Base-by-base conservation (phyloP, 2,113 vertebrate species). In the Albula goreensis region DNA sequence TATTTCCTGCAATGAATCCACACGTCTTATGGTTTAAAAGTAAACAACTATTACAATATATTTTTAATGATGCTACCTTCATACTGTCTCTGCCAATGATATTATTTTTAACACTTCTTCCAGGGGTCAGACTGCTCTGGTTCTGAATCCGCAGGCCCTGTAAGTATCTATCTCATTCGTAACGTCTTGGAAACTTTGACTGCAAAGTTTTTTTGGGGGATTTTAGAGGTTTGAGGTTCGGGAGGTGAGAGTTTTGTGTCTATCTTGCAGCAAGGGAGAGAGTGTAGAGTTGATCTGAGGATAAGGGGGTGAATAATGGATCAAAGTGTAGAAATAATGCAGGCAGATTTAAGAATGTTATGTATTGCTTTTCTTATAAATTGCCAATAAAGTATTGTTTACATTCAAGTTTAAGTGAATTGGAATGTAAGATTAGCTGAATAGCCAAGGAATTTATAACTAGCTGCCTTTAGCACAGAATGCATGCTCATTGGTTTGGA, bases 51-150 rank as follows among this genome's bases (percentile, higher is more conserved):
- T 53, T 56, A 50, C 49, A 17, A 79, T 49, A 41, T 41, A 1
- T 41, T 41, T 41, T 41, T 41, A 81, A 17, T 48, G 41, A 4
- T 52, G 53, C 79, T 84, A 19, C 31, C 31, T 41, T 41, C 31
- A 41, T 60, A 56, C 25, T 87, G 31, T 52, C 70, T 13, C 5
- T 53, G 53, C 22, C 19, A n/a, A 13, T 13, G 49, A 31, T 5
- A 53, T 50, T 41, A 80, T 74, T 82, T 49, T 50, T 83, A 22
- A 49, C 15, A 81, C 52, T 66, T 63, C 82, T 84, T 78, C 78
- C 85, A 97, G 96, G 96, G 96, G 10, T 82, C 85, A 70, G 96
- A 96, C 92, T 97, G 96, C 0, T 87, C 94, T 80, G 94, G 93
- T 10, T 80, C 78, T 81, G 88, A 89, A 52, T 84, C 60, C 85